These are phyloP conservation scores for Apodemus agrarius DNA, from an alignment of 2,797 vertebrate genomes.

Conservation along the genomic window DNA sequence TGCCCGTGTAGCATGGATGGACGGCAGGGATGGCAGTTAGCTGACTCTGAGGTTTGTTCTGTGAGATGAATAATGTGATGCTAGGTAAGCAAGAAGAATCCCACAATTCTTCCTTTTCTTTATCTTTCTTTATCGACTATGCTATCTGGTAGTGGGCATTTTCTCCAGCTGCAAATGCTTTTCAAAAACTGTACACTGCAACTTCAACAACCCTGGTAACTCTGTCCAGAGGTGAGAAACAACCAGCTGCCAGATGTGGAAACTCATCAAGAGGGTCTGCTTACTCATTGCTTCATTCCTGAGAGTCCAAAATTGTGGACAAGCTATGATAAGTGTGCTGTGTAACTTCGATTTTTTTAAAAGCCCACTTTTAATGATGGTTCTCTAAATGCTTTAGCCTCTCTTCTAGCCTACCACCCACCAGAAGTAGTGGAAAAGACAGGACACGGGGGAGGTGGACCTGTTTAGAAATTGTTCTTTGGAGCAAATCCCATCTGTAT, in stretches of 20 bases:
- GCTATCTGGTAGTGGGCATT: conserved; percentile 52
- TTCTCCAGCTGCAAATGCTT: conserved; percentile 61
- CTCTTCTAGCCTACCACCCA: no score
- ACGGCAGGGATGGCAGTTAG: not conserved
- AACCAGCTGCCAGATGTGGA: conserved; percentile 15
- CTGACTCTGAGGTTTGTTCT: not conserved
- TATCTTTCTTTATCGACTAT: conserved; percentile 22
- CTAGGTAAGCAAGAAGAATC: not conserved
- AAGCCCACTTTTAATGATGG: no score
- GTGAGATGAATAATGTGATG: not conserved
- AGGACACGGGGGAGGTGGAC: no score
- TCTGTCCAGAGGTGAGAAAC: conserved; percentile 27
- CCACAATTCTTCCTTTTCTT: not conserved
- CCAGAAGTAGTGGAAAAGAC: no score
- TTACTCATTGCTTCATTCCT: not conserved
- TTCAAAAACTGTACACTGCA: not conserved
- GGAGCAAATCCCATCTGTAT: no score
- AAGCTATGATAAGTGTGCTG: not conserved
- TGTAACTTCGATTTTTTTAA: no score
- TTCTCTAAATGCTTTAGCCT: no score
- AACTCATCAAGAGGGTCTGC: not conserved
- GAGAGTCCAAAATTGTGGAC: not conserved
- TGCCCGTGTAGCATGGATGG: not conserved
- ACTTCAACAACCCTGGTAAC: not conserved
- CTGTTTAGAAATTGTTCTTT: no score